phyloP scores from a whole-genome alignment of 2,888 invertebrate genomes.

The Theretra japonica region DNA sequence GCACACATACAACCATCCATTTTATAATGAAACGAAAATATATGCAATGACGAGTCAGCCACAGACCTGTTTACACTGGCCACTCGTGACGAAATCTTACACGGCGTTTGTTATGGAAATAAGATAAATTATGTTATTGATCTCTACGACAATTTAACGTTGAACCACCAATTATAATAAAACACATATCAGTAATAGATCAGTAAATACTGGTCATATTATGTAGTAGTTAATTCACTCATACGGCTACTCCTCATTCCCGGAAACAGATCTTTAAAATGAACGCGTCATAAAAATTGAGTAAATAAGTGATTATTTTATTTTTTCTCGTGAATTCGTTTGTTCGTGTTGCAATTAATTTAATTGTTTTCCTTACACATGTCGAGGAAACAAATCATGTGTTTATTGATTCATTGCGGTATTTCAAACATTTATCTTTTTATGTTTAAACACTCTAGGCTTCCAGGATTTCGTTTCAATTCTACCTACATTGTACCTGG shows the following conservation, averaged over 20 bases:
- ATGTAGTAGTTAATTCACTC: neutral
- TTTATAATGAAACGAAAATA: neutral
- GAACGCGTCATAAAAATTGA: neutral
- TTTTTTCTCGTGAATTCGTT: neutral
- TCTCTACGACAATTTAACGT: neutral
- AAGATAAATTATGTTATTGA: conserved; percentile 2
- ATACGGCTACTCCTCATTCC: neutral
- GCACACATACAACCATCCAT: neutral
- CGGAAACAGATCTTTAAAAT: neutral
- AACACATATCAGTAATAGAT: neutral
- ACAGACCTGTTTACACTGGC: neutral
- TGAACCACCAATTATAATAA: neutral
- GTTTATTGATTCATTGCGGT: neutral
- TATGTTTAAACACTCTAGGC: neutral
- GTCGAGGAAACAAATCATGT: neutral
- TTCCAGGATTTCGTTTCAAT: too few relatives aligned
- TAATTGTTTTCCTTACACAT: neutral
- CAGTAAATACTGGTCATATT: neutral
- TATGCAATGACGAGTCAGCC: neutral
- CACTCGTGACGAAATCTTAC: neutral
- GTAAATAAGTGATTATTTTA: neutral
- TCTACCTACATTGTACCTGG: too few relatives aligned
- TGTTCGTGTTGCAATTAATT: neutral
- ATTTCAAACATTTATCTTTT: neutral
- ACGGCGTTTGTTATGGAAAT: conserved; percentile 18